Conservation (phyloP, 2,888 invertebrate species). For the Protophormia terraenovae region DNA sequence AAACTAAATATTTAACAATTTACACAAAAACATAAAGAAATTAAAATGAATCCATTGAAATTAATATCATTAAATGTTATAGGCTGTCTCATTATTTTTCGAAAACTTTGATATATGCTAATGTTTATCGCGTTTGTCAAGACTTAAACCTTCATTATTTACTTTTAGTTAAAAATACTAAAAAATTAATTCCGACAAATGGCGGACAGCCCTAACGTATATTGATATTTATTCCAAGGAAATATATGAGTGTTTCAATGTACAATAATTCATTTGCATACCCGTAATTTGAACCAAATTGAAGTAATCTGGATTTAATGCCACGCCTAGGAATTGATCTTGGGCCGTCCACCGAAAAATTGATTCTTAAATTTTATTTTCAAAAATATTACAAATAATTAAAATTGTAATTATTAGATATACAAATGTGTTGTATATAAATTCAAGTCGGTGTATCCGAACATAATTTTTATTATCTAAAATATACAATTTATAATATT, state of each 20-base stretch:
- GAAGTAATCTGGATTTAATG: conserved; percentile 94
- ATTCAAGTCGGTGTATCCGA: too few relatives aligned
- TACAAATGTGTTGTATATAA: background rate
- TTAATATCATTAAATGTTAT: conserved; percentile 77
- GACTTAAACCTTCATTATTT: conserved; percentile 67
- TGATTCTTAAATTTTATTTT: conserved; percentile 77
- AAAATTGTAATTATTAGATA: background rate
- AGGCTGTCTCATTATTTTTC: conserved; percentile 81
- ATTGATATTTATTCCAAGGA: conserved; percentile 75
- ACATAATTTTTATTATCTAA: too few relatives aligned
- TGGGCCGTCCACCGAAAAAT: conserved; percentile 88
- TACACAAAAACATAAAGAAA: background rate
- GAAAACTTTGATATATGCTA: conserved; percentile 80
- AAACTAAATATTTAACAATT: conserved; percentile 1
- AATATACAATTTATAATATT: too few relatives aligned
- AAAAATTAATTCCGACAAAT: conserved; percentile 5
- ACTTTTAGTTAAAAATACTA: conserved; percentile 52
- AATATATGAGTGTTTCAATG: background rate
- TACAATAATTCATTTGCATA: conserved; percentile 83
- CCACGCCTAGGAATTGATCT: conserved; percentile 94
- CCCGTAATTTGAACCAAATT: conserved; percentile 94
- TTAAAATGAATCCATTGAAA: conserved; percentile 61
- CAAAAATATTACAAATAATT: background rate
- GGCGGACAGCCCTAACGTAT: conserved; percentile 81
- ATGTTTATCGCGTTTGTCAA: background rate